These are phyloP conservation scores for Dryobates pubescens DNA, from an alignment of 2,797 vertebrate species.

Conservation along the genomic window DNA sequence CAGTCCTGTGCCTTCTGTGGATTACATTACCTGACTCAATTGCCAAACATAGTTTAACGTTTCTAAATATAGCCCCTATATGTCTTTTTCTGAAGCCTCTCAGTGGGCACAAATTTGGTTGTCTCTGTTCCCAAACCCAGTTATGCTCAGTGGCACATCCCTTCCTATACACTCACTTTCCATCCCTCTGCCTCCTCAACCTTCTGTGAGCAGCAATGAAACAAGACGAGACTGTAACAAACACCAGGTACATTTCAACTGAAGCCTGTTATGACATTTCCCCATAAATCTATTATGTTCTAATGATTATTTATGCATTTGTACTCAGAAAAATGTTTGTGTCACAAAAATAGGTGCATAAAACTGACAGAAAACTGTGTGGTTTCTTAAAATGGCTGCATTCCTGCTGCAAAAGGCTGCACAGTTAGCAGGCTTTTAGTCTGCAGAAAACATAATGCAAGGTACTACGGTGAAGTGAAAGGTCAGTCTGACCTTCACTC, in stretches of 20 bases:
- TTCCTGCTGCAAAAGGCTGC: neutral
- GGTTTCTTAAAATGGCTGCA: neutral
- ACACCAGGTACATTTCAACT: neutral
- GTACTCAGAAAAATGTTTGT: neutral
- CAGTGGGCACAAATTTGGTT: conserved; percentile 23
- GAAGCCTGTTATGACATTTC: neutral
- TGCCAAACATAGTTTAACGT: conserved; percentile 54
- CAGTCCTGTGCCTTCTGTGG: conserved; percentile 17
- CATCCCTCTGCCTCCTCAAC: neutral
- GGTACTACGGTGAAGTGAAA: neutral
- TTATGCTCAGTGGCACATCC: neutral
- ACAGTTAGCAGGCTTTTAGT: neutral
- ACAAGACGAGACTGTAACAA: neutral
- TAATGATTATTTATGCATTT: neutral
- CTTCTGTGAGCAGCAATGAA: conserved; percentile 12
- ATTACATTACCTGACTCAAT: conserved; percentile 7
- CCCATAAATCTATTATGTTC: neutral
- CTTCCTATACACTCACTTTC: neutral
- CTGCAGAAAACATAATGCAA: neutral
- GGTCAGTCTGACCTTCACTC: conserved; percentile 30
- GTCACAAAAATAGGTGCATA: neutral
- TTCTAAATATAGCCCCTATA: neutral
- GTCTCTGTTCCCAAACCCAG: neutral
- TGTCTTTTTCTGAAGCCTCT: conserved; percentile 19
- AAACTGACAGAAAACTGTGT: neutral